These are phyloP conservation scores for Plebejus argus DNA, from an alignment of 2,888 invertebrate genomes.

Conservation along the genomic window DNA sequence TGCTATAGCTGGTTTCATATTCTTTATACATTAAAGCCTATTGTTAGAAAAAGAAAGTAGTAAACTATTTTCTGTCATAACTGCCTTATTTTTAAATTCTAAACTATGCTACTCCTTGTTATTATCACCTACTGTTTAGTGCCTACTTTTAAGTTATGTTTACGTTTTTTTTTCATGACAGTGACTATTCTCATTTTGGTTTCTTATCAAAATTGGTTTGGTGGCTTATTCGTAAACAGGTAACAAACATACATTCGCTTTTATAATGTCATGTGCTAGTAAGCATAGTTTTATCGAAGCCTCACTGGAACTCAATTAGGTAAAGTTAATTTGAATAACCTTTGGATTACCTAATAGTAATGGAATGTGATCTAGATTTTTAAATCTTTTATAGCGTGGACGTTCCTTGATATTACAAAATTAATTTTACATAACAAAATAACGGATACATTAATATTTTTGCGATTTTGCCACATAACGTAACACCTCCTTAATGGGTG, in stretches of 20 bases:
- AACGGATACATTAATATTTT: background rate
- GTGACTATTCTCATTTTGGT: no score
- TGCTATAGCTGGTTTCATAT: background rate
- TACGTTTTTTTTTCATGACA: no score
- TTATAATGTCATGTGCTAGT: no score
- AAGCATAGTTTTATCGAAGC: background rate
- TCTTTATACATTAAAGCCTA: background rate
- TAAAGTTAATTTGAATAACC: background rate
- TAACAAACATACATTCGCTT: no score
- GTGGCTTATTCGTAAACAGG: no score
- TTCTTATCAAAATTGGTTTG: no score
- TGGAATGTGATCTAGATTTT: constrained; percentile 5
- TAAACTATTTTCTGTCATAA: background rate
- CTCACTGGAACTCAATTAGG: background rate
- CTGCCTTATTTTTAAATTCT: background rate
- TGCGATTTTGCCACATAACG: background rate
- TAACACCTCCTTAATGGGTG: background rate
- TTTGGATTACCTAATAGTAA: background rate
- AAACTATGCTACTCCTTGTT: no score
- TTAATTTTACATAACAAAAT: background rate
- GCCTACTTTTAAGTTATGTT: no score
- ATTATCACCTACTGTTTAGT: no score
- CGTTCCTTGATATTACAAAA: background rate
- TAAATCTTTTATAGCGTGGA: background rate
- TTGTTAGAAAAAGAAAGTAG: background rate